Evolutionary conservation across 2,888 invertebrate genomes (phyloP).

Genomic region (Galeopsomyia nigrocyanea): DNA sequence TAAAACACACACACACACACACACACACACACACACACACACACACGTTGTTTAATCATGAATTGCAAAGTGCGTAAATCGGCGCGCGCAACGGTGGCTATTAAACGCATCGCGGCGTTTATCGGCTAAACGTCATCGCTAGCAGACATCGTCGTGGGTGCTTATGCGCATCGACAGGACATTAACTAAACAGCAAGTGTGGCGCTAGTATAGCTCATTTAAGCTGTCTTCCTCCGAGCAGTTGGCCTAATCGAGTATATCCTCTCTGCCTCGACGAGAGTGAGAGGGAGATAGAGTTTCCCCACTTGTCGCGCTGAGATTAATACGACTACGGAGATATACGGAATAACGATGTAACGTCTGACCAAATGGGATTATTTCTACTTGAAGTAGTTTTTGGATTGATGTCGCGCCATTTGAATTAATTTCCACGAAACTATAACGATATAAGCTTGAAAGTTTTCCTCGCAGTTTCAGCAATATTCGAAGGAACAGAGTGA

Average conservation of each 20-base stretch:
- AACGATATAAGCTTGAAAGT: too few species aligned
- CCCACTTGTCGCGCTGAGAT: too few species aligned
- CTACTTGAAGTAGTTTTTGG: too few species aligned
- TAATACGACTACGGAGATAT: too few species aligned
- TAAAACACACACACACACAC: background rate
- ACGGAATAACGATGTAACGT: too few species aligned
- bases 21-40: background rate
- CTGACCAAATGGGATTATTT: too few species aligned
- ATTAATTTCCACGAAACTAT: too few species aligned
- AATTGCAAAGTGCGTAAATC: too few species aligned
- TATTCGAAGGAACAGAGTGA: too few species aligned
- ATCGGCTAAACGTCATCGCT: constrained; percentile 36
- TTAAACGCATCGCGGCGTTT: constrained; percentile 13
- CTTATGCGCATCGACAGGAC: constrained; percentile 23
- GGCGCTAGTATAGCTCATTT: constrained; percentile 23
- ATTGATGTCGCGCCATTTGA: too few species aligned
- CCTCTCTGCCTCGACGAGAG: constrained; percentile 2
- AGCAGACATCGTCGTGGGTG: background rate
- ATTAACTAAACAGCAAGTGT: constrained; percentile 27
- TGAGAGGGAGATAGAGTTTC: too few species aligned
- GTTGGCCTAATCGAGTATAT: constrained; percentile 25
- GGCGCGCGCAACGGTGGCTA: background rate
- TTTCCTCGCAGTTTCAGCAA: too few species aligned
- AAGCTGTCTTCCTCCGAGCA: background rate
- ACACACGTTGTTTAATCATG: background rate